Evolutionary conservation across 2,113 vertebrate species (phyloP), one percentile per base, ranked within the genome.

Genomic region (Catagonus wagneri): DNA sequence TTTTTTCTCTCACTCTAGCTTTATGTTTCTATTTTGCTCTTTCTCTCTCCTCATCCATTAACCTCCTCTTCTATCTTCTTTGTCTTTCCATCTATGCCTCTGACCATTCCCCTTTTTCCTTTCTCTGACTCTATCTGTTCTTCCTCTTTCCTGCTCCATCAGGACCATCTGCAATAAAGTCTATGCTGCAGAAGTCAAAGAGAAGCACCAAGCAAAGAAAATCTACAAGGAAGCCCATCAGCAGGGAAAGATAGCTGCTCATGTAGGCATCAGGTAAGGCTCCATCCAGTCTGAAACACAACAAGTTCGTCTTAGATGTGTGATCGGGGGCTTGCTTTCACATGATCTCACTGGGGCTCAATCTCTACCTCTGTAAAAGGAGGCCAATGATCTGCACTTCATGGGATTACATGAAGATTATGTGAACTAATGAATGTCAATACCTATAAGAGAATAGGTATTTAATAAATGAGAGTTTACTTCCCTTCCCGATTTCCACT

Each of bases 161-260:
- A 99, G 99, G 94, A 98, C 97, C 34, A 98, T 98, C 79, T 97
- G 98, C 19, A 98, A 98, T 90, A 98, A 99, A 96, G 98, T 98
- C 91, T 98, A 99, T 22, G 94, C 98, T 95, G 99, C 98, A 32
- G 98, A 99, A 98, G 98, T 99, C 96, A 99, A 98, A 96, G 98
- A 99, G 97, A 98, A 99, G 96, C 97, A 98, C 17, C 98, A 98
- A 34, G 99, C 99, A 96, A 99, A 99, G 98, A 99, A 99, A 98
- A 99, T 99, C n/a, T 99, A 99, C 44, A 98, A 99, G 15, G 98
- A 98, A 61, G 99, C 99, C 36, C 98, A 99, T 97, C 98, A 98
- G 90, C 98, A 98, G 87, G 99, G 99, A 76, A 98, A 99, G 97
- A 99, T 98, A n/a, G 98, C 99, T 17, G 99, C 99, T 95, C 99